phyloP scores from a whole-genome alignment of 2,113 vertebrate species.

The Serranochromis macrocephalus region DNA sequence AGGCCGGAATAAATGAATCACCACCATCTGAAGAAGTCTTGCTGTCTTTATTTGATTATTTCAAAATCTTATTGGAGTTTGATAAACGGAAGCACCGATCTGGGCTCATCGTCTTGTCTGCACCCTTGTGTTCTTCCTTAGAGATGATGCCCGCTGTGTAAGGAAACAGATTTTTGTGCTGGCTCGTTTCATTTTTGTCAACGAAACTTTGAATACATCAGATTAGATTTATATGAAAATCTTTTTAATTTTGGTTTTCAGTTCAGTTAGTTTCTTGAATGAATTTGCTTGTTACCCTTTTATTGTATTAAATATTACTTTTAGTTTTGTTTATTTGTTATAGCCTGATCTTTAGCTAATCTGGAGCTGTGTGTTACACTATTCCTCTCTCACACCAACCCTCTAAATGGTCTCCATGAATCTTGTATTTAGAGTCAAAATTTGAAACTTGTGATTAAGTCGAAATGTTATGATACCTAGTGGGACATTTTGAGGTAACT shows the following conservation, averaged over 20 bases:
- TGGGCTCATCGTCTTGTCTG: not conserved
- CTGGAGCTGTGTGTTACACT: not conserved
- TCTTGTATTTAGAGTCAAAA: not conserved
- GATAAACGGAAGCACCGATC: not conserved
- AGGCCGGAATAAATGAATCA: constrained; percentile 7
- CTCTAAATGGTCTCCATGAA: not conserved
- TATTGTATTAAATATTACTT: not conserved
- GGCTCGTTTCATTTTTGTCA: not conserved
- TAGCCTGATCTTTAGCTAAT: not conserved
- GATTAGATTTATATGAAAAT: not conserved
- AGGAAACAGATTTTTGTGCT: not conserved
- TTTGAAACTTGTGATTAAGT: not conserved
- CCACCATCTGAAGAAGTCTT: not conserved
- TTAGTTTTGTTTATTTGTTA: not conserved
- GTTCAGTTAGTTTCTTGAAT: not conserved
- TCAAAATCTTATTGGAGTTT: not conserved
- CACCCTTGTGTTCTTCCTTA: not conserved
- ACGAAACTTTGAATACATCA: not conserved
- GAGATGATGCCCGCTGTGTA: not conserved
- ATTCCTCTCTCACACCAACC: not conserved
- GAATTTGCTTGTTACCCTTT: not conserved
- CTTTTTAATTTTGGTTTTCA: not conserved
- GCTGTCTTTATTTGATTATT: not conserved
- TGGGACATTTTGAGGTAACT: not conserved
- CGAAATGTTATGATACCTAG: not conserved